Base-by-base conservation (phyloP, 2,797 vertebrate genomes). In the Sebastes hubbsi region DNA sequence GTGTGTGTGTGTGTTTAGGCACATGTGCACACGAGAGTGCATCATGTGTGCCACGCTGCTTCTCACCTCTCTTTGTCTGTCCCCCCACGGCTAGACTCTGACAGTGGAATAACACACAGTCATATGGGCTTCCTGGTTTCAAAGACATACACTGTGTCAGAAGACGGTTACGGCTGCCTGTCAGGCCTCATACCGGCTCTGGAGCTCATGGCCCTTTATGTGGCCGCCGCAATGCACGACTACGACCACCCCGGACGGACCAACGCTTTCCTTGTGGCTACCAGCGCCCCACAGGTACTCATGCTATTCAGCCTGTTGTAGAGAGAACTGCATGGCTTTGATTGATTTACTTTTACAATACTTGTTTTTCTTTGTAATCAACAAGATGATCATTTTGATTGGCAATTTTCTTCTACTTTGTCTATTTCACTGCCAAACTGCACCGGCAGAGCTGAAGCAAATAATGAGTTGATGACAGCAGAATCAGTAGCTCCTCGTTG, bases 211-310 rank as follows among this genome's bases (percentile, higher is more conserved):
- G 99, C 99, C 0, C 95, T 99, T 10, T 99, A 99, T 3, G 98
- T 99, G 32, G 98, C 98, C 2, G 98, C 99, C 0, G 98, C 99
- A 68, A 99, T 99, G 99, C 99, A 99, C 3, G 99, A 99, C 78
- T 99, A 98, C 2, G 99, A 99, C 91, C 99, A 99, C 75, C 99
- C 99, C 0, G 99, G 99, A 22, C 95, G 98, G 88, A 99, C 99
- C 56, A 99, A 99, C 1, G 99, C 99, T 61, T 99, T 99, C 91
- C 96, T 99, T 13, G 99, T 99, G 70, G 98, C 99, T 71, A 99
- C 99, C 0, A 98, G 98, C 5, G 98, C 99, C 65, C 98, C 99
- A 9, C 94, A 95, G 94, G 94, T 95, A 90, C 78, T 61, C 7
- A 13, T 46, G 29, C 12, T 56, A 29, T 61, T 56, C 22, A 69